Evolutionary conservation across 1,140 invertebrate species (phyloP).

Genomic region (Hermetia illucens): DNA sequence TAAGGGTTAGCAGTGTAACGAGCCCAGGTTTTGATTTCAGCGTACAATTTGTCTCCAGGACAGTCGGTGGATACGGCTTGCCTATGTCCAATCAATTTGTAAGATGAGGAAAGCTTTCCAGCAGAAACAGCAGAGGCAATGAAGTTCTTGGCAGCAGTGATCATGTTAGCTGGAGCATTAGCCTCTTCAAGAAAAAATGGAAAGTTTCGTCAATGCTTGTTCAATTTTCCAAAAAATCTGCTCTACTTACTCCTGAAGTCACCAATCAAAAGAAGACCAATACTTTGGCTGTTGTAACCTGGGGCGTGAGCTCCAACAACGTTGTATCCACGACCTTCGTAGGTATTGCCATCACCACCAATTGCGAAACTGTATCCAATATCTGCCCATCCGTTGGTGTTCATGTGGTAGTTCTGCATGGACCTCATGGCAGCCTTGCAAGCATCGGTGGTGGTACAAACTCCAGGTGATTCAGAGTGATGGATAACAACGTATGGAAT

Average conservation of each 20-base stretch:
- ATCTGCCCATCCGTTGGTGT: slow-evolving; percentile 35
- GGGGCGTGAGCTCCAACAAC: slow-evolving; percentile 36
- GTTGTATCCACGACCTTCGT: slow-evolving; percentile 44
- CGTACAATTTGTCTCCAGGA: slow-evolving; percentile 34
- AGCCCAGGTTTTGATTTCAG: slow-evolving; percentile 32
- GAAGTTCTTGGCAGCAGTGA: too few relatives aligned
- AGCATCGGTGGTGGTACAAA: slow-evolving; percentile 30
- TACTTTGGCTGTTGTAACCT: slow-evolving; percentile 35
- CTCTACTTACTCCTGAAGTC: slow-evolving; percentile 20
- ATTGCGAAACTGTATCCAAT: slow-evolving; percentile 39
- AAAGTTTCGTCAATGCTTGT: too few relatives aligned
- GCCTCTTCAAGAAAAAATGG: too few relatives aligned
- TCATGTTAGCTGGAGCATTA: too few relatives aligned
- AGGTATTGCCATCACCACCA: slow-evolving; percentile 25
- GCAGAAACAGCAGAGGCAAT: slow-evolving; percentile 29
- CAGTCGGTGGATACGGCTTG: slow-evolving; percentile 32
- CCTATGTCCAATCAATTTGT: slow-evolving; percentile 34
- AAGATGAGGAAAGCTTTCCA: slow-evolving; percentile 26
- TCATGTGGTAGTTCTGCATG: slow-evolving; percentile 43
- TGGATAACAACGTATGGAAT: slow-evolving; percentile 55
- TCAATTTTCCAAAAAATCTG: too few relatives aligned
- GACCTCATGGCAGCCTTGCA: slow-evolving; percentile 32
- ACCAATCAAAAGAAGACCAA: slow-evolving; percentile 35
- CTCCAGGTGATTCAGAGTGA: slow-evolving; percentile 41
- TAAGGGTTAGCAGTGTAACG: slow-evolving; percentile 2